Evolutionary conservation across 1,140 invertebrate species (phyloP).

Genomic region (Mamestra configurata): DNA sequence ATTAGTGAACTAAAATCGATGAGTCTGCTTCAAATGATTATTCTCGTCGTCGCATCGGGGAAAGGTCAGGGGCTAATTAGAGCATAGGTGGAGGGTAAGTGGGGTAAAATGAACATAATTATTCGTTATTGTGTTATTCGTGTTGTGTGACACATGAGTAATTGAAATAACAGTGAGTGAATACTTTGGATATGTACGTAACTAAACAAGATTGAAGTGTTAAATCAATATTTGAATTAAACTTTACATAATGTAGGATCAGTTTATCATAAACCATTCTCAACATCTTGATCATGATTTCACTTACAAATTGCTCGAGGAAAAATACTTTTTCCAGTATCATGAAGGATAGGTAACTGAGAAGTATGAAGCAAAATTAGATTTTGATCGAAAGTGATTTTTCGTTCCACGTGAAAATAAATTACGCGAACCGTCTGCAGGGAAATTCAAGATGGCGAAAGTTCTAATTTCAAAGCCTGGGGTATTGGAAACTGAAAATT

Average conservation of each 20-base stretch:
- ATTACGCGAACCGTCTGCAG: slow-evolving; percentile 34
- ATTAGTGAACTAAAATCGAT: slow-evolving; percentile 48
- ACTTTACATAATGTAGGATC: no score
- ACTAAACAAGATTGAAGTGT: no score
- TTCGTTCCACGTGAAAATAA: slow-evolving; percentile 38
- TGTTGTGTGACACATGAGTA: neutral
- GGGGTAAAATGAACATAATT: neutral
- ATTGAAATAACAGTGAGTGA: no score
- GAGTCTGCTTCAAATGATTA: slow-evolving; percentile 10
- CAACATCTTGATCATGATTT: neutral
- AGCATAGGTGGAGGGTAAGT: neutral
- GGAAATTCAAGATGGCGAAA: slow-evolving; percentile 41
- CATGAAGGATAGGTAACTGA: slow-evolving; percentile 1
- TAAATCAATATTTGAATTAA: no score
- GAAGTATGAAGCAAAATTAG: slow-evolving; percentile 6
- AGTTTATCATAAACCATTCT: neutral
- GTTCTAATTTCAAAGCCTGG: slow-evolving; percentile 37
- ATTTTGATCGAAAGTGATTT: slow-evolving; percentile 42
- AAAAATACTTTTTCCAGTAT: neutral
- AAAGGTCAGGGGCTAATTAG: slow-evolving; percentile 36
- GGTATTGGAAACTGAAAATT: slow-evolving; percentile 36
- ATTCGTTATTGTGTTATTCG: neutral
- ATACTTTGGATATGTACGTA: no score
- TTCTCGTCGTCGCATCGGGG: slow-evolving; percentile 17
- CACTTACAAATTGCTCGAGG: neutral